Percentiles rank a stretch among this genome's conserved stretches.
Conservation (phyloP, 2,888 invertebrate genomes). For the Ditula angustiorana region DNA sequence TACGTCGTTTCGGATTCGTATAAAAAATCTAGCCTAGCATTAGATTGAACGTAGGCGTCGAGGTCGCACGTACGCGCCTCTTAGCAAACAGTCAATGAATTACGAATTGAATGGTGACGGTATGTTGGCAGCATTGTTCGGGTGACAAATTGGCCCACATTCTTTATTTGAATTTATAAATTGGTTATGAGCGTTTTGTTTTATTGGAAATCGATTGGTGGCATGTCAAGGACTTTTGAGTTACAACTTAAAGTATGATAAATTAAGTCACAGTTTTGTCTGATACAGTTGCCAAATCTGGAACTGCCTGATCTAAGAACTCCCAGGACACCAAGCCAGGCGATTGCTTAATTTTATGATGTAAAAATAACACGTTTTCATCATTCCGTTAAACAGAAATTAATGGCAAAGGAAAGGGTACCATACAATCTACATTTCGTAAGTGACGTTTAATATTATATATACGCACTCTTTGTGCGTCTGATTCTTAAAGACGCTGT, state of each 20-base stretch:
- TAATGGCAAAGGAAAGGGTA: no score
- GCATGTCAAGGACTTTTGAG: slow-evolving; percentile 29
- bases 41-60: slow-evolving; percentile 66
- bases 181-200: slow-evolving; percentile 25
- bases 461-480: not conserved
- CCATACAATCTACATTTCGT: no score
- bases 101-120: slow-evolving; percentile 63
- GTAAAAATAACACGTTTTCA: not conserved
- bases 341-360: not conserved
- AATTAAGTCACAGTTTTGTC: not conserved
- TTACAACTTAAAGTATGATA: not conserved
- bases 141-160: slow-evolving; percentile 37
- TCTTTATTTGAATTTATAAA: slow-evolving; percentile 37
- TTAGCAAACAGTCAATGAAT: slow-evolving; percentile 73
- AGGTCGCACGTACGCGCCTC: slow-evolving; percentile 62
- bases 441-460: no score
- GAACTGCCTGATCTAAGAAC: no score
- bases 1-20: slow-evolving; percentile 4
- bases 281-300: no score
- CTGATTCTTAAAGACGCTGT: no score
- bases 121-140: slow-evolving; percentile 43
- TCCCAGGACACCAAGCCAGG: not conserved
- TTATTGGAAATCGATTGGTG: slow-evolving; percentile 30
- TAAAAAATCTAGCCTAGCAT: slow-evolving; percentile 40
- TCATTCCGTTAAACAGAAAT: no score